A percentile compares a stretch with the other conserved stretches of the same genome.
phyloP scores from a whole-genome alignment of 2,888 invertebrate species.

The Smittia aterrima region DNA sequence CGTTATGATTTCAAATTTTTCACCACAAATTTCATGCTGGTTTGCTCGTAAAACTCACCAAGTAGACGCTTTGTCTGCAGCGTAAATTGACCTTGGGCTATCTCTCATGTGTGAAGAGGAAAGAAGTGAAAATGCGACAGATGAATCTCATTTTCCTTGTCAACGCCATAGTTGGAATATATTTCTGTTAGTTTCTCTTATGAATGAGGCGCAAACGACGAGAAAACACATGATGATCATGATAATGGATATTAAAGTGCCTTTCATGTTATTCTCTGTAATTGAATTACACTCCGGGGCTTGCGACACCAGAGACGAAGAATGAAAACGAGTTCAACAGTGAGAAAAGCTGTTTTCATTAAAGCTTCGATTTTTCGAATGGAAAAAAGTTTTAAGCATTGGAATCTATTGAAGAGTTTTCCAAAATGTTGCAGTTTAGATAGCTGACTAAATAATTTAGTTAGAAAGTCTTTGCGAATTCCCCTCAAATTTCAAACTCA shows the following conservation, averaged over 20 bases:
- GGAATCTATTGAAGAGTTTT: neutral
- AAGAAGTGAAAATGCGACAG: neutral
- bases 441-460: neutral
- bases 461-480: too few relatives aligned
- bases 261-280: neutral
- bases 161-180: neutral
- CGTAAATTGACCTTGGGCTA: neutral
- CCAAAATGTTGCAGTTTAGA: neutral
- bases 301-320: neutral
- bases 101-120: neutral
- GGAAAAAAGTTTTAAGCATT: neutral
- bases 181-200: neutral
- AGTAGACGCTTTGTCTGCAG: conserved; percentile 7
- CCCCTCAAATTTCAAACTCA: too few relatives aligned
- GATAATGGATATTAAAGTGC: conserved; percentile 32
- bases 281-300: conserved; percentile 13
- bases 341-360: neutral
- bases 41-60: neutral
- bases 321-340: neutral
- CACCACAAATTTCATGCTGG: conserved; percentile 14
- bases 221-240: conserved; percentile 16
- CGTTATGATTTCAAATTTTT: neutral
- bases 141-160: neutral
- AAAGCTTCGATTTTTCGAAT: neutral
- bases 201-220: neutral